phyloP scores from a whole-genome alignment of 2,888 invertebrate genomes.

The Phania funesta region DNA sequence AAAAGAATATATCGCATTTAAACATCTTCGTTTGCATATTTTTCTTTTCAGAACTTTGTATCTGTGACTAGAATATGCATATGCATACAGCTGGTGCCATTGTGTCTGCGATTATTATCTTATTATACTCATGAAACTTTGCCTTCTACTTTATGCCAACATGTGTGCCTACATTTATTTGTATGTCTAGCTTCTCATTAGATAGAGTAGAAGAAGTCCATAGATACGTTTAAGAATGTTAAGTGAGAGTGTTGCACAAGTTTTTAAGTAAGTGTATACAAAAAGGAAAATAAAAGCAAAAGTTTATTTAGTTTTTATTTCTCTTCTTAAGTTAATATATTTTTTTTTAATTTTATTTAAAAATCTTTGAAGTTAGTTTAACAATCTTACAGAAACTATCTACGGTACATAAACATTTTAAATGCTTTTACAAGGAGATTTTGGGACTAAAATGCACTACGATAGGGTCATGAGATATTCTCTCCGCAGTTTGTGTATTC shows the following conservation, averaged over 20 bases:
- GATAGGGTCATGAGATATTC: no score
- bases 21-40: neutral
- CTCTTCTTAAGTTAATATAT: no score
- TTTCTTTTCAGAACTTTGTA: slow-evolving; percentile 4
- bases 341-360: neutral
- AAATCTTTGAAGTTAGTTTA: neutral
- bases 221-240: slow-evolving; percentile 6
- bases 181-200: neutral
- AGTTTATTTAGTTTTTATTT: slow-evolving; percentile 2
- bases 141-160: neutral
- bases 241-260: slow-evolving; percentile 42
- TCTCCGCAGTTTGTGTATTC: no score
- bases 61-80: slow-evolving; percentile 3
- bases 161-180: neutral
- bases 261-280: slow-evolving; percentile 1
- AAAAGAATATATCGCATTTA: neutral
- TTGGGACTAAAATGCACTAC: no score
- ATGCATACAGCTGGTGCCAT: slow-evolving; percentile 71
- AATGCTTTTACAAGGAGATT: no score
- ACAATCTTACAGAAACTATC: neutral
- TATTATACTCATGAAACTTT: slow-evolving; percentile 60
- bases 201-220: neutral
- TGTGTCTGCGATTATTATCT: slow-evolving; percentile 78
- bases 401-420: no score
- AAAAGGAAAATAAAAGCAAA: slow-evolving; percentile 35